Conservation (phyloP, 2,888 invertebrate genomes). For the Oscheius sp. region DNA sequence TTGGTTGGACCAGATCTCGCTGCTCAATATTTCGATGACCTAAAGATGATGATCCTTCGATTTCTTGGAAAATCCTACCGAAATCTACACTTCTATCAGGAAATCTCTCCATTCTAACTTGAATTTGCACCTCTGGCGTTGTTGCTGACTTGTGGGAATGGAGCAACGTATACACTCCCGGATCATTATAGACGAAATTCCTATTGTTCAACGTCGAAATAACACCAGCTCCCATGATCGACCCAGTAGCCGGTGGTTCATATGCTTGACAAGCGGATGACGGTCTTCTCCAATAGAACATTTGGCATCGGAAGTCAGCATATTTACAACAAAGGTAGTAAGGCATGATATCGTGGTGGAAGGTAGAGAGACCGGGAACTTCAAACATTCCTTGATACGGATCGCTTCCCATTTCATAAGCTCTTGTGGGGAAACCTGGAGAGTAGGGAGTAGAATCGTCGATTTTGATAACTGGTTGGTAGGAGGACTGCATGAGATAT, state of each 20-base stretch:
- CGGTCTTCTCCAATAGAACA: constrained; percentile 86
- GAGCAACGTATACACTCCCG: constrained; percentile 84
- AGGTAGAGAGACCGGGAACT: constrained; percentile 90
- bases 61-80: constrained; percentile 44
- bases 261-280: constrained; percentile 89
- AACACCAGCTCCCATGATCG: constrained; percentile 91
- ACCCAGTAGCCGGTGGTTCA: constrained; percentile 72
- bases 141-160: constrained; percentile 50
- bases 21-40: constrained; percentile 52
- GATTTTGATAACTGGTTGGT: constrained; percentile 78
- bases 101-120: constrained; percentile 61
- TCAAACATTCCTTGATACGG: constrained; percentile 86
- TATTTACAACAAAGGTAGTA: constrained; percentile 93
- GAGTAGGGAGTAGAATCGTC: constrained; percentile 59
- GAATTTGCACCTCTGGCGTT: constrained; percentile 63
- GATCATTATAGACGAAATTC: constrained; percentile 91
- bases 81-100: constrained; percentile 65
- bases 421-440: constrained; percentile 63
- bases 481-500: constrained; percentile 89
- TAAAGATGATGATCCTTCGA: constrained; percentile 4
- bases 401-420: constrained; percentile 84
- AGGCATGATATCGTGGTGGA: constrained; percentile 92
- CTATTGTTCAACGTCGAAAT: constrained; percentile 88
- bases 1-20: constrained; percentile 62
- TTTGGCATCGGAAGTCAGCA: constrained; percentile 92